Conservation (phyloP, 1,140 invertebrate species). For the Thereuonema tuberculata region DNA sequence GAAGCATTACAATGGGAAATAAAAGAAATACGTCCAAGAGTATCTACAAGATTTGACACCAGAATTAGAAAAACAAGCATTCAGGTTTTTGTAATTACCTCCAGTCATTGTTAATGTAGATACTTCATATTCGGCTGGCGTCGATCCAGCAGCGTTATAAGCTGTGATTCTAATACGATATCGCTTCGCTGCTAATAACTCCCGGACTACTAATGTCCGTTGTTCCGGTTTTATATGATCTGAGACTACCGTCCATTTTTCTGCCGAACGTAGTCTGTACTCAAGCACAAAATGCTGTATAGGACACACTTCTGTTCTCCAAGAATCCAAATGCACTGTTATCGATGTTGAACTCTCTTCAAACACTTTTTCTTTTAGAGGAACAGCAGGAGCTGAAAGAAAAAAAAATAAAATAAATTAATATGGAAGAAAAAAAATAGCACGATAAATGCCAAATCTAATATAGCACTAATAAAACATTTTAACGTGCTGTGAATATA, state of each 20-base stretch:
- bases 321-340: constrained; percentile 71
- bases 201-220: constrained; percentile 20
- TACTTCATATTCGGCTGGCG: constrained; percentile 26
- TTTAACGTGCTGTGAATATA: too few species aligned
- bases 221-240: constrained; percentile 1
- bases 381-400: background rate
- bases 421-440: too few species aligned
- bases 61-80: too few species aligned
- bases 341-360: constrained; percentile 68
- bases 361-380: background rate
- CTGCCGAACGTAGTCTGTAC: constrained; percentile 33
- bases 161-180: constrained; percentile 32
- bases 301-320: constrained; percentile 76
- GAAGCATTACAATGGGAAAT: too few species aligned
- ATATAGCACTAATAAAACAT: too few species aligned
- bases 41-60: too few species aligned
- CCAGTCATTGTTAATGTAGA: constrained; percentile 29
- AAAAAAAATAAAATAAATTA: too few species aligned
- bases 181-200: constrained; percentile 29
- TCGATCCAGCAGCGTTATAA: constrained; percentile 31
- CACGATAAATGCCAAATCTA: too few species aligned
- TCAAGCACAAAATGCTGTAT: constrained; percentile 76
- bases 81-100: too few species aligned
- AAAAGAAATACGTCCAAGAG: too few species aligned
- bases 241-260: background rate